Percentiles rank a stretch among this genome's conserved stretches.
phyloP scores from a whole-genome alignment of 2,888 invertebrate species.

The Hydropsyche betteni region DNA sequence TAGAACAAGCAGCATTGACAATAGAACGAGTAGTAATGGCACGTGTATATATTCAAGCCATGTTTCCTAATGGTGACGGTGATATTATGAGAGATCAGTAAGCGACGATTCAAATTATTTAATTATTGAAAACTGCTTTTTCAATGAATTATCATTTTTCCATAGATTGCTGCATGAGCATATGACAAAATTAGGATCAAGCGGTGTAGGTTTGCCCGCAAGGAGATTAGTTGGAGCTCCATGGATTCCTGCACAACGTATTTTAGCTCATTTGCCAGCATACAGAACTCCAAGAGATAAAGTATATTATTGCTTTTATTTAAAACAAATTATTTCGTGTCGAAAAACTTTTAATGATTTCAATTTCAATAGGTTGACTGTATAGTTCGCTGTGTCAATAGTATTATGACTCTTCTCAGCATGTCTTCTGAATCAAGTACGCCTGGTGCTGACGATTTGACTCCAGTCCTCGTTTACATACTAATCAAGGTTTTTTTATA shows the following conservation, averaged over 20 bases:
- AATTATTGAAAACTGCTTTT: background rate
- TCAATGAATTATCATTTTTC: background rate
- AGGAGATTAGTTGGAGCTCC: conserved; percentile 89
- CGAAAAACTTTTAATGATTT: background rate
- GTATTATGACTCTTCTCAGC: conserved; percentile 92
- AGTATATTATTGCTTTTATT: conserved; percentile 55
- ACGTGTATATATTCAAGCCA: conserved; percentile 88
- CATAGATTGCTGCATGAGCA: conserved; percentile 85
- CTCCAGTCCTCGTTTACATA: conserved; percentile 95
- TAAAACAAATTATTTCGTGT: background rate
- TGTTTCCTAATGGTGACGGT: conserved; percentile 97
- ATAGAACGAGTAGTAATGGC: conserved; percentile 93
- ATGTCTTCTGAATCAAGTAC: conserved; percentile 80
- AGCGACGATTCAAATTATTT: conserved; percentile 56
- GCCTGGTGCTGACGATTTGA: conserved; percentile 94
- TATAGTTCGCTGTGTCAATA: conserved; percentile 86
- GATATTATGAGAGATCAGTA: conserved; percentile 91
- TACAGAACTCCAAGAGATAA: conserved; percentile 92
- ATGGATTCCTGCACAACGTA: conserved; percentile 94
- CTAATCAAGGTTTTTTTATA: conserved; percentile 79
- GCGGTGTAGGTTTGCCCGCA: conserved; percentile 78
- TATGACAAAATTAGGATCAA: conserved; percentile 83
- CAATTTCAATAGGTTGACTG: conserved; percentile 67
- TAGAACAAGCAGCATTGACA: conserved; percentile 80
- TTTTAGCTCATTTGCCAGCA: conserved; percentile 86